phyloP scores from a whole-genome alignment of 1,140 invertebrate genomes.

The Brachionus manjavacas region DNA sequence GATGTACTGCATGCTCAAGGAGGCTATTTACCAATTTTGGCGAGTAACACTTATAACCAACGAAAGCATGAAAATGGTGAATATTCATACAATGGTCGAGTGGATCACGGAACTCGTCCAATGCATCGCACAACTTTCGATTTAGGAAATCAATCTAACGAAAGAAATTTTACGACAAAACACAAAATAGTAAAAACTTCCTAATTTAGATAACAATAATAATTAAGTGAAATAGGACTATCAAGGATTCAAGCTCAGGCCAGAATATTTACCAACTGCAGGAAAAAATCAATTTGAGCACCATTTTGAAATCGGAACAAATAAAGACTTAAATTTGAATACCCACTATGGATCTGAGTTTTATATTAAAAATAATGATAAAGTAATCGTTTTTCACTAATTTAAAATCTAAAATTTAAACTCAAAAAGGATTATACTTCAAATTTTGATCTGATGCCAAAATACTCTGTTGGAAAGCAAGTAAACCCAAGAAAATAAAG shows the following conservation, averaged over 20 bases:
- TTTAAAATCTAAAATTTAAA: not conserved
- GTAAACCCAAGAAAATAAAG: not conserved
- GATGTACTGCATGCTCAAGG: conserved; percentile 14
- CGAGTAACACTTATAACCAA: not conserved
- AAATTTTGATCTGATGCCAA: conserved; percentile 36
- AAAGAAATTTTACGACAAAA: not conserved
- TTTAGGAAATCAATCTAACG: not conserved
- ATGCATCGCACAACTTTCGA: conserved; percentile 18
- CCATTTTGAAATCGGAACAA: conserved; percentile 31
- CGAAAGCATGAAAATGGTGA: not conserved
- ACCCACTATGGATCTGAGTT: conserved; percentile 8
- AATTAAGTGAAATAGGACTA: not conserved
- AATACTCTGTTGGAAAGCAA: conserved; percentile 35
- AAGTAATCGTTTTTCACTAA: not conserved
- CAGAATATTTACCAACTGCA: not conserved
- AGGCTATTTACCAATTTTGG: not conserved
- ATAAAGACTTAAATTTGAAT: not conserved
- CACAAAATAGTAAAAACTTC: not conserved
- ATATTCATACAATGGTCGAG: not conserved
- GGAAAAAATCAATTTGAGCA: conserved; percentile 16
- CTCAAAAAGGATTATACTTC: not conserved
- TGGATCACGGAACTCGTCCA: conserved; percentile 8
- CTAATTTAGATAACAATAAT: not conserved
- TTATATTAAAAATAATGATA: conserved; percentile 32
- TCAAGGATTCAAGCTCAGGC: conserved; percentile 1